phyloP scores from a whole-genome alignment of 2,797 vertebrate genomes.

The Melanotaenia trifasciata region DNA sequence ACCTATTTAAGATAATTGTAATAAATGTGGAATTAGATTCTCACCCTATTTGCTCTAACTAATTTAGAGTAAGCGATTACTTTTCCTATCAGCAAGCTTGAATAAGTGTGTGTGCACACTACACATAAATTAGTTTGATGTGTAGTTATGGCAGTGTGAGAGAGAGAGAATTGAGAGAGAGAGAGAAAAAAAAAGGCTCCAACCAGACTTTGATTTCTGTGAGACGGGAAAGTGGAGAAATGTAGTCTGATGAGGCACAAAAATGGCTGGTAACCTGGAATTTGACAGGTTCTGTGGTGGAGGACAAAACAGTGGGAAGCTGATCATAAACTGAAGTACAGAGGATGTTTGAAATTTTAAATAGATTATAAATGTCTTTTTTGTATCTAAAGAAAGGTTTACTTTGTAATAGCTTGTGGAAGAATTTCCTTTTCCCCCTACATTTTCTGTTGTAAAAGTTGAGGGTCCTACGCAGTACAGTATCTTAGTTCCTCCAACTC shows the following conservation, averaged over 20 bases:
- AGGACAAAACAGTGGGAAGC: slow-evolving; percentile 14
- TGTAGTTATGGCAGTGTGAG: slow-evolving; percentile 26
- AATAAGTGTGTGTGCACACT: slow-evolving; percentile 27
- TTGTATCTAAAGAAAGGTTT: no score
- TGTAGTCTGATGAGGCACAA: slow-evolving; percentile 27
- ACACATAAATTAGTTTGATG: slow-evolving; percentile 51
- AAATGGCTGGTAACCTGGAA: slow-evolving; percentile 32
- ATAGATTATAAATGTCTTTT: background rate
- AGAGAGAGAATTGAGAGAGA: background rate
- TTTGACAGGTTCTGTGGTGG: slow-evolving; percentile 21
- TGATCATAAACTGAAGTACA: slow-evolving; percentile 14
- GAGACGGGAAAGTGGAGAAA: slow-evolving; percentile 19
- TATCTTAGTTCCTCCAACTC: no score
- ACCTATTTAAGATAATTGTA: slow-evolving; percentile 74
- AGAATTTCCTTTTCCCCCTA: no score
- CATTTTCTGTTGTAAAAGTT: no score
- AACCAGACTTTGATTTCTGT: slow-evolving; percentile 18
- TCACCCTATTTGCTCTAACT: slow-evolving; percentile 65
- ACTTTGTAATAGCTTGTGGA: no score
- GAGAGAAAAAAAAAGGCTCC: slow-evolving; percentile 12
- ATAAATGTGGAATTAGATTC: slow-evolving; percentile 73
- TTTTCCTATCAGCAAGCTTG: slow-evolving; percentile 60
- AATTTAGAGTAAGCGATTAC: slow-evolving; percentile 75
- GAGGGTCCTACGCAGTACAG: no score
- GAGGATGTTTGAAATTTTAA: background rate